phyloP scores from a whole-genome alignment of 2,797 vertebrate genomes.

The Typhlichthys eigenmanni region DNA sequence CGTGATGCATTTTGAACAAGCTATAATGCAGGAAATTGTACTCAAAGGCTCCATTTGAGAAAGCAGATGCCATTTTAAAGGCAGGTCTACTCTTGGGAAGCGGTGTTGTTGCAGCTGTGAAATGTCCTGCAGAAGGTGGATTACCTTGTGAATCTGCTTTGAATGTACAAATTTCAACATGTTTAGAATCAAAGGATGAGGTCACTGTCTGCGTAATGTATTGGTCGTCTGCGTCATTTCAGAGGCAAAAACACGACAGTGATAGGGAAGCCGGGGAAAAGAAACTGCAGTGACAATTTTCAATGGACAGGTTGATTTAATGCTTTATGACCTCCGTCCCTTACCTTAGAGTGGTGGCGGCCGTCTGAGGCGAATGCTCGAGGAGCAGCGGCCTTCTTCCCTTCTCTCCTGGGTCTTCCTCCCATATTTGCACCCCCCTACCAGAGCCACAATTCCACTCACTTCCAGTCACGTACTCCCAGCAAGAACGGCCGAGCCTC shows the following conservation, averaged over 20 bases:
- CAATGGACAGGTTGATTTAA: slow-evolving; percentile 6
- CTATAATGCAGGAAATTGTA: neutral
- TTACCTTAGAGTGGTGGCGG: slow-evolving; percentile 89
- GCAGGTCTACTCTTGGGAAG: slow-evolving; percentile 20
- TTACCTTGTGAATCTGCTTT: slow-evolving; percentile 31
- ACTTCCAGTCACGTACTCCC: slow-evolving; percentile 78
- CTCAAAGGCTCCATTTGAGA: slow-evolving; percentile 8
- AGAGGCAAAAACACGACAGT: slow-evolving; percentile 7
- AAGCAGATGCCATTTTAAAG: slow-evolving; percentile 28
- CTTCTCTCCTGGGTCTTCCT: slow-evolving; percentile 86
- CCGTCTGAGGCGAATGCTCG: slow-evolving; percentile 77
- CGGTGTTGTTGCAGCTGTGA: slow-evolving; percentile 32
- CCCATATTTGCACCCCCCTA: slow-evolving; percentile 82
- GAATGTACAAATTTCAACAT: slow-evolving; percentile 23
- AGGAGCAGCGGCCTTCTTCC: slow-evolving; percentile 83
- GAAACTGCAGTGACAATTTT: neutral
- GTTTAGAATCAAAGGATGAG: slow-evolving; percentile 33
- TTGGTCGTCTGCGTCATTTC: slow-evolving; percentile 13
- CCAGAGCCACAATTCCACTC: slow-evolving; percentile 78
- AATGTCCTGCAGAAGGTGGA: slow-evolving; percentile 14
- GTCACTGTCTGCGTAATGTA: slow-evolving; percentile 25
- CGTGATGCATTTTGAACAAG: slow-evolving; percentile 5
- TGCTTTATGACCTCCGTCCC: slow-evolving; percentile 31
- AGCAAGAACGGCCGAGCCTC: slow-evolving; percentile 78
- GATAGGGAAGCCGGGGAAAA: neutral